Evolutionary conservation across 2,888 invertebrate genomes (phyloP).

Genomic region (Eupithecia exiguata): DNA sequence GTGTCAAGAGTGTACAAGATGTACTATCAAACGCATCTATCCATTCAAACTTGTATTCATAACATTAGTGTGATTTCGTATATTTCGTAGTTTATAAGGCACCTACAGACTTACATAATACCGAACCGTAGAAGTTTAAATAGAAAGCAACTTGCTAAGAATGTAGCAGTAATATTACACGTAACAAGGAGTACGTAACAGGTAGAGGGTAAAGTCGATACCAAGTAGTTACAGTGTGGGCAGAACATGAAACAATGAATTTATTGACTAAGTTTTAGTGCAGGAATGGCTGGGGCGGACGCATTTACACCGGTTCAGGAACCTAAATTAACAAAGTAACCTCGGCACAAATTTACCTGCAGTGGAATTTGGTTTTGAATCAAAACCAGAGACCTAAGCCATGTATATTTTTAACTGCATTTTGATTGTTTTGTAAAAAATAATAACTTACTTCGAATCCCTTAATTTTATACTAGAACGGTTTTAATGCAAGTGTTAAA

Average conservation of each 20-base stretch:
- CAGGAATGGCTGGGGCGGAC: constrained; percentile 42
- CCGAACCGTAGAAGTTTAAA: background rate
- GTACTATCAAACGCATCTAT: too few relatives aligned
- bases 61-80: too few relatives aligned
- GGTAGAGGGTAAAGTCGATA: constrained; percentile 30
- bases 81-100: too few relatives aligned
- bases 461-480: too few relatives aligned
- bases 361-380: too few relatives aligned
- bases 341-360: too few relatives aligned
- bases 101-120: too few relatives aligned
- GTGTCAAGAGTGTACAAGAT: too few relatives aligned
- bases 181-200: constrained; percentile 11
- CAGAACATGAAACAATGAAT: constrained; percentile 56
- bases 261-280: constrained; percentile 61
- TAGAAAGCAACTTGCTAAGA: background rate
- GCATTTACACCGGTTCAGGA: constrained; percentile 45
- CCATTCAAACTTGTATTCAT: too few relatives aligned
- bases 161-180: constrained; percentile 8
- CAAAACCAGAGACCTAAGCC: background rate
- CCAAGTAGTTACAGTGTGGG: constrained; percentile 43
- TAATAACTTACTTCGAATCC: too few relatives aligned
- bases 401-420: background rate
- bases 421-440: too few relatives aligned
- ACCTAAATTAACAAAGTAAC: constrained; percentile 15
- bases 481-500: too few relatives aligned